Conservation (phyloP, 1,140 invertebrate genomes). For the Drosophila sp. region DNA sequence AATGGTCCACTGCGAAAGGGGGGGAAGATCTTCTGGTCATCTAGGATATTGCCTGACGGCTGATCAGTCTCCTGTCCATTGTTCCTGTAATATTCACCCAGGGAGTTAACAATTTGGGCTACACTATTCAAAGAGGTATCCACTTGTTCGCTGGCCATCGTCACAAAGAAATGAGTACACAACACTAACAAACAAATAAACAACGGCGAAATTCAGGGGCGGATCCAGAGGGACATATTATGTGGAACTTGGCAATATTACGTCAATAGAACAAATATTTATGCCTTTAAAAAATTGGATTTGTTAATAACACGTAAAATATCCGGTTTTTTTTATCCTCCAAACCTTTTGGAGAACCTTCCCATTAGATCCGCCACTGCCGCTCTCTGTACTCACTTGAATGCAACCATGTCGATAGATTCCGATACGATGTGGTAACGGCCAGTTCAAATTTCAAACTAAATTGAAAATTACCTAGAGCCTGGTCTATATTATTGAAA, state of each 20-base stretch:
- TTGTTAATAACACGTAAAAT: no score
- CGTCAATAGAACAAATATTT: no score
- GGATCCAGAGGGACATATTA: no score
- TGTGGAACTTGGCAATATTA: no score
- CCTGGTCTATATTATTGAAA: conserved; percentile 33
- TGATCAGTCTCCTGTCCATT: conserved; percentile 32
- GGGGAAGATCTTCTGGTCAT: conserved; percentile 83
- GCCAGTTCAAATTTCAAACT: conserved; percentile 42
- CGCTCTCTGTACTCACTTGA: conserved; percentile 42
- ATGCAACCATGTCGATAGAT: conserved; percentile 50
- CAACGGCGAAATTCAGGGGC: neutral
- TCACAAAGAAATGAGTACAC: conserved; percentile 1
- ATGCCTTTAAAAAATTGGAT: no score
- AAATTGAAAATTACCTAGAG: conserved; percentile 8
- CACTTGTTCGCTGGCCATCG: conserved; percentile 4
- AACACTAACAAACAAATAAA: neutral
- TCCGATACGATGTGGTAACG: conserved; percentile 31
- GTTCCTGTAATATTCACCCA: conserved; percentile 40
- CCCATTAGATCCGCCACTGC: neutral
- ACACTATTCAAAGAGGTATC: conserved; percentile 21
- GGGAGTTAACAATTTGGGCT: conserved; percentile 11
- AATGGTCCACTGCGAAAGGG: conserved; percentile 89
- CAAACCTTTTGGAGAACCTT: no score
- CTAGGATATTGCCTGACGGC: conserved; percentile 52
- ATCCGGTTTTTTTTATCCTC: no score